A percentile compares a stretch with the other conserved stretches of the same genome.
Conservation (phyloP, 1,140 invertebrate genomes). For the Ceratitis capitata region DNA sequence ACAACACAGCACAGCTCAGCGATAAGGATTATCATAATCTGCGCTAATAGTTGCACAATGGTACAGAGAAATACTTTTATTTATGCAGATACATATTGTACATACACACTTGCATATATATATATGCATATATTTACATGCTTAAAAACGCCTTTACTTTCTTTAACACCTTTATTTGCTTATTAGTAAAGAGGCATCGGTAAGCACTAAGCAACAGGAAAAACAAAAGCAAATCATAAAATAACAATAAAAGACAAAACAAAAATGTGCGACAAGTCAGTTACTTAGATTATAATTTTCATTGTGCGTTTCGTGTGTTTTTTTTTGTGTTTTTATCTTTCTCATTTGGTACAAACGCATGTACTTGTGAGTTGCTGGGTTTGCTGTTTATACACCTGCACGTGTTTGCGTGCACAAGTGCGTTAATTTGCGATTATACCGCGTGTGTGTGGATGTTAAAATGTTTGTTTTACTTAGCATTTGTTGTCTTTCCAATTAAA, state of each 20-base stretch:
- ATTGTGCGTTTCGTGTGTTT: neutral
- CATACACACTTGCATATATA: neutral
- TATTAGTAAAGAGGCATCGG: neutral
- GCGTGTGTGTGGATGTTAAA: neutral
- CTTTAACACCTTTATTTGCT: slow-evolving; percentile 7
- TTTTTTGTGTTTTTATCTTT: neutral
- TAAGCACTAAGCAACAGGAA: neutral
- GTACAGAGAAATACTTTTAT: neutral
- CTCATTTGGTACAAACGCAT: neutral
- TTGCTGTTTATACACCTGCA: neutral
- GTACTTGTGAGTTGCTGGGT: neutral
- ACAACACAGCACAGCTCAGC: slow-evolving; percentile 41
- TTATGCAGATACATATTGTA: neutral
- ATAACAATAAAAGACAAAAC: neutral
- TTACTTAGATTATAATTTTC: neutral
- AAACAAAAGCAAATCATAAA: neutral
- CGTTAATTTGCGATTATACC: neutral
- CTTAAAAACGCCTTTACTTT: neutral
- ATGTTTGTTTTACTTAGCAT: neutral
- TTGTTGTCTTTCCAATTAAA: neutral
- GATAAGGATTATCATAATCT: slow-evolving; percentile 64
- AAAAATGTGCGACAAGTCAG: neutral
- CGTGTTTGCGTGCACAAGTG: slow-evolving; percentile 22
- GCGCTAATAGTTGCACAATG: slow-evolving; percentile 57
- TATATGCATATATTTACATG: neutral